Evolutionary conservation across 2,113 vertebrate species (phyloP).

Genomic region (Henicopernis longicauda): DNA sequence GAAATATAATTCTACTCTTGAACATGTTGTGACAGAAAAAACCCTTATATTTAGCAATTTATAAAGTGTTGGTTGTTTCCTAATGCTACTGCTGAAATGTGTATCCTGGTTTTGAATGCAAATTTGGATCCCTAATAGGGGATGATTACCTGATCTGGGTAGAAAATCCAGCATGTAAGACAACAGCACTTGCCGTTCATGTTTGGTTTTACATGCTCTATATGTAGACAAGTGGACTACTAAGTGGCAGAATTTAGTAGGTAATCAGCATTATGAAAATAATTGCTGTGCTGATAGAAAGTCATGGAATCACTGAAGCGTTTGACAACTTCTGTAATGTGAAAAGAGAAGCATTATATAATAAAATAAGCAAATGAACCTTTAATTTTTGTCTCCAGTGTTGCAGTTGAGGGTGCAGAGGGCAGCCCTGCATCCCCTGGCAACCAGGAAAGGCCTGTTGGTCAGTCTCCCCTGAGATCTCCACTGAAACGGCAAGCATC

Average conservation of each 20-base stretch:
- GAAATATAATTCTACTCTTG: background rate
- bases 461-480: constrained; percentile 89
- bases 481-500: constrained; percentile 90
- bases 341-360: background rate
- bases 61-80: background rate
- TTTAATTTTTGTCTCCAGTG: constrained; percentile 61
- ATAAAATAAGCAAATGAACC: background rate
- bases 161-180: background rate
- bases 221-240: background rate
- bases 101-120: background rate
- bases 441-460: constrained; percentile 77
- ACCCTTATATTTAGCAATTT: background rate
- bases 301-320: background rate
- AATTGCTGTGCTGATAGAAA: background rate
- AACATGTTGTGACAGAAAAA: background rate
- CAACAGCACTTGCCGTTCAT: background rate
- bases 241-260: background rate
- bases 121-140: background rate
- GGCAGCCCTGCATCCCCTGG: constrained; percentile 82
- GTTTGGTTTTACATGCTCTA: rapidly evolving
- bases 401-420: constrained; percentile 74
- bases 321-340: background rate
- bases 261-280: background rate
- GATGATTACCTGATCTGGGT: background rate
- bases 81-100: background rate